phyloP scores from a whole-genome alignment of 2,797 vertebrate genomes.

The Enteromius fasciolatus region DNA sequence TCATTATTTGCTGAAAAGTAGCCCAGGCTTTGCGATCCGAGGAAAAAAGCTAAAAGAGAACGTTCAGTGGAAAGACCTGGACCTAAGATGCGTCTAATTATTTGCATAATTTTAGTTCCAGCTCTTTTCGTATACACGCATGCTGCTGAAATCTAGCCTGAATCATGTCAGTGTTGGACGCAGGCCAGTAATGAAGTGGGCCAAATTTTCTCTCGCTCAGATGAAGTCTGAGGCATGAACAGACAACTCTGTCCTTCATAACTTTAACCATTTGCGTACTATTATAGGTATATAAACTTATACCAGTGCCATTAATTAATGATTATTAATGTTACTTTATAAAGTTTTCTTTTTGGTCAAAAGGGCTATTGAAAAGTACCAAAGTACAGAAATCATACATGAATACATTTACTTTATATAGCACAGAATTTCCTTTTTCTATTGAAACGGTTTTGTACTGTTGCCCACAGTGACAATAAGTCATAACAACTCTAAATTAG shows the following conservation, averaged over 20 bases:
- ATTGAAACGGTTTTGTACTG: constrained; percentile 53
- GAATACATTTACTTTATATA: constrained; percentile 1
- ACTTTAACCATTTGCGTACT: constrained; percentile 62
- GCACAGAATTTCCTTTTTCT: not conserved
- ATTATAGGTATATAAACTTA: not conserved
- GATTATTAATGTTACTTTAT: not conserved
- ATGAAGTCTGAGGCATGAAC: constrained; percentile 62
- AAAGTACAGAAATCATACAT: not conserved
- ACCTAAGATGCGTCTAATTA: constrained; percentile 3
- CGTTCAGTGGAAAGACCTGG: constrained; percentile 13
- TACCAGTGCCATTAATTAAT: not conserved
- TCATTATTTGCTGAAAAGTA: constrained; percentile 21
- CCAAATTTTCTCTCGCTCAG: constrained; percentile 65
- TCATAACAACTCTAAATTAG: constrained; percentile 72
- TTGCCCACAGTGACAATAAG: constrained; percentile 61
- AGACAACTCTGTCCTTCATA: constrained; percentile 62
- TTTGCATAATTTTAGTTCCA: not conserved
- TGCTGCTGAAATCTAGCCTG: constrained; percentile 49
- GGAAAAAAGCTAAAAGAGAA: not conserved
- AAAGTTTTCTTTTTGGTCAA: not conserved
- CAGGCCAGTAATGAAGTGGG: constrained; percentile 68
- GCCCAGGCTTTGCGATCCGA: constrained; percentile 9
- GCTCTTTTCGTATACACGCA: constrained; percentile 35
- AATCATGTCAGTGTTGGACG: constrained; percentile 67
- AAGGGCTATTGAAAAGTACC: not conserved